phyloP scores from a whole-genome alignment of 2,888 invertebrate species.

The Xestoiulus laeticollis region DNA sequence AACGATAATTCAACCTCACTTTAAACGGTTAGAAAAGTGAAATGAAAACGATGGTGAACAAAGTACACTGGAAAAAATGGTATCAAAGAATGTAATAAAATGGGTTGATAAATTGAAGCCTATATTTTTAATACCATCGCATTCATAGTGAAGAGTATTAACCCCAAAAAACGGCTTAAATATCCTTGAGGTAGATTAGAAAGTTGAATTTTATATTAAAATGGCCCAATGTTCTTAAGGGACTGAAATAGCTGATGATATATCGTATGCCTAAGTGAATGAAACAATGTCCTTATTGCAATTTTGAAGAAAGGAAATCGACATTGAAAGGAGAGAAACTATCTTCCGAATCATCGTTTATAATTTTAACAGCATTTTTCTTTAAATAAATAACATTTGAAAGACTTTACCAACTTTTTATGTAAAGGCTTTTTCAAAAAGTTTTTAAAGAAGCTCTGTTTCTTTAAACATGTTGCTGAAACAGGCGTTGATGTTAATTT shows the following conservation, averaged over 20 bases:
- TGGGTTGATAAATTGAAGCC: background rate
- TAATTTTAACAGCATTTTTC: background rate
- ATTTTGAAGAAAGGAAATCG: background rate
- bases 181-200: background rate
- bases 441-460: too few species aligned
- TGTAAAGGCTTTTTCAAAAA: too few species aligned
- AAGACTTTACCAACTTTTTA: too few species aligned
- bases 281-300: background rate
- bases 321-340: slow-evolving; percentile 2
- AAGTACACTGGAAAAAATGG: background rate
- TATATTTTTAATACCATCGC: background rate
- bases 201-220: background rate
- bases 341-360: slow-evolving; percentile 11
- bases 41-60: background rate
- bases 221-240: background rate
- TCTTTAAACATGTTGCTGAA: too few species aligned
- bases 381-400: too few species aligned
- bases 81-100: background rate
- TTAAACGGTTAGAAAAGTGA: background rate
- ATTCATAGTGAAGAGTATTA: background rate
- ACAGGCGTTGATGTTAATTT: too few species aligned
- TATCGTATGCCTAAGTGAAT: slow-evolving; percentile 8
- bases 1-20: background rate
- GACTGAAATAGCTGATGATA: slow-evolving; percentile 3
- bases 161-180: background rate